These are phyloP conservation scores for Hyposoter dolosus DNA, from an alignment of 2,888 invertebrate species.

Conservation along the genomic window DNA sequence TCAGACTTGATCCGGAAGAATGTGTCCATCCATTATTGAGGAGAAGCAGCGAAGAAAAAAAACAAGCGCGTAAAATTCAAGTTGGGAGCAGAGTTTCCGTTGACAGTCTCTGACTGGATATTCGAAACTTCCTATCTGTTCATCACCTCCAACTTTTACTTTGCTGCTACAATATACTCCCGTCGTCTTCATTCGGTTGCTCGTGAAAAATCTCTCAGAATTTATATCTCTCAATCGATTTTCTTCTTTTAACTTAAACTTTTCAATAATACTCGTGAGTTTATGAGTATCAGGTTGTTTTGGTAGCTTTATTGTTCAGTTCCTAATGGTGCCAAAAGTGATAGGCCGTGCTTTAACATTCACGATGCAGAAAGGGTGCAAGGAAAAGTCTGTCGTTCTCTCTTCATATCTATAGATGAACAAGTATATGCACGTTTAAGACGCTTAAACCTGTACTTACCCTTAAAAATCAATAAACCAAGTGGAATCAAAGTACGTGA, in stretches of 20 bases:
- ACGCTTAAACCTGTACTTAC: conserved; percentile 63
- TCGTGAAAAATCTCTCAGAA: background rate
- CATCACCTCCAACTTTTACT: conserved; percentile 4
- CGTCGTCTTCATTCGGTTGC: background rate
- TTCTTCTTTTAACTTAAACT: background rate
- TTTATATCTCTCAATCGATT: background rate
- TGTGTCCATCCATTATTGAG: background rate
- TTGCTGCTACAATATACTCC: background rate
- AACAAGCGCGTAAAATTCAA: conserved; percentile 4
- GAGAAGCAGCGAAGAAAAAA: background rate
- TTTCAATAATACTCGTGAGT: background rate
- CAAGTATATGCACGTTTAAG: conserved; percentile 51
- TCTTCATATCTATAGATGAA: background rate
- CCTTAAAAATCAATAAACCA: conserved; percentile 70
- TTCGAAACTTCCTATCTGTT: conserved; percentile 17
- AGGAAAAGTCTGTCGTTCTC: background rate
- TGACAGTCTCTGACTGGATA: conserved; percentile 7
- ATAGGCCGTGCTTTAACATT: background rate
- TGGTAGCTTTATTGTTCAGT: background rate
- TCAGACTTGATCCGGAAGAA: conserved; percentile 17
- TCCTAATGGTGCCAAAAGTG: background rate
- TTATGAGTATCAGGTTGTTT: background rate
- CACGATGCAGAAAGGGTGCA: conserved; percentile 4
- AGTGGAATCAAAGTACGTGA: conserved; percentile 66
- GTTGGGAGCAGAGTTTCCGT: conserved; percentile 19